phyloP scores from a whole-genome alignment of 2,113 vertebrate genomes.

The Sander vitreus region DNA sequence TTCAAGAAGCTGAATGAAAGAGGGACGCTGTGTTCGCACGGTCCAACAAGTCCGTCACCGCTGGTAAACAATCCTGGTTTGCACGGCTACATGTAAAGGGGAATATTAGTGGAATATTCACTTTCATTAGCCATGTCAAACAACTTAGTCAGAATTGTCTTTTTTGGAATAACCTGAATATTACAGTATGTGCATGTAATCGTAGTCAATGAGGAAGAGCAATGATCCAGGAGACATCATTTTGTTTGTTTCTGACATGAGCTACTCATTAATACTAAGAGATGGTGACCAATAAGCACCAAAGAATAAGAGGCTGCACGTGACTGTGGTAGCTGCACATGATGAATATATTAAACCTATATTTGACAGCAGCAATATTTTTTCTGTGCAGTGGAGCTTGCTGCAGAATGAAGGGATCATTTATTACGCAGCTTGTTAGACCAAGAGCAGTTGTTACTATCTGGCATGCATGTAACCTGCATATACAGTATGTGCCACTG shows the following conservation, averaged over 20 bases:
- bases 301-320: background rate
- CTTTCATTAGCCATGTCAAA: no score
- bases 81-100: no score
- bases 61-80: no score
- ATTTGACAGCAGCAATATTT: constrained; percentile 53
- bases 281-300: constrained; percentile 3
- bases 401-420: constrained; percentile 30
- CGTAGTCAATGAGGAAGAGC: background rate
- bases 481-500: background rate
- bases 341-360: constrained; percentile 40
- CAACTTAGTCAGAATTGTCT: no score
- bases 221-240: background rate
- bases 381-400: constrained; percentile 25
- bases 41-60: no score
- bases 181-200: no score
- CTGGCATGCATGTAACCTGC: constrained; percentile 3
- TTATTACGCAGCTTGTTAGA: constrained; percentile 53
- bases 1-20: no score
- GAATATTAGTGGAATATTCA: no score
- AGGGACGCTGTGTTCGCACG: no score
- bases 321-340: background rate
- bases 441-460: background rate
- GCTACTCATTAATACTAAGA: constrained; percentile 38
- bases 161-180: background rate
- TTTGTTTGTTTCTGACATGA: background rate